Conservation (phyloP, 2,113 vertebrate genomes). For the Sclerurus mexicanus region DNA sequence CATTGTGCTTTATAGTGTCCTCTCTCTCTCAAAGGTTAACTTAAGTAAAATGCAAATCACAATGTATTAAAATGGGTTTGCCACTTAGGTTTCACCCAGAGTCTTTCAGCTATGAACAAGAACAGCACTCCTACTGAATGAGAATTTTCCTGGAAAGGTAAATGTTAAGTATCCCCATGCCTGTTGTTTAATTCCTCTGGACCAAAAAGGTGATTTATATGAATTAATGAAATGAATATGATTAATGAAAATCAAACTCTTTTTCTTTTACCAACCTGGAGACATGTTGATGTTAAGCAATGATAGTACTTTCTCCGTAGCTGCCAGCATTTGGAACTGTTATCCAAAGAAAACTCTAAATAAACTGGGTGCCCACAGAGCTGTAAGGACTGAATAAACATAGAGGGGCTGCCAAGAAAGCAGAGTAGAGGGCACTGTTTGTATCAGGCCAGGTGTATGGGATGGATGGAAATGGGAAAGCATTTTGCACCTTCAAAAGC, state of each 20-base stretch:
- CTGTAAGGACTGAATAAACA: not conserved
- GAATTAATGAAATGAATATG: not conserved
- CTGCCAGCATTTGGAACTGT: not conserved
- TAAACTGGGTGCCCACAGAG: not conserved
- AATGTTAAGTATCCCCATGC: not conserved
- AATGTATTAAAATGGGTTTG: not conserved
- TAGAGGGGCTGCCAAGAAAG: not conserved
- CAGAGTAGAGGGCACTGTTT: not conserved
- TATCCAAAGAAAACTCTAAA: not conserved
- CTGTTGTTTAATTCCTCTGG: not conserved
- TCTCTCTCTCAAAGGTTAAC: not conserved
- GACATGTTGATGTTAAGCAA: not conserved
- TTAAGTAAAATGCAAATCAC: not conserved
- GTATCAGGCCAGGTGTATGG: not conserved
- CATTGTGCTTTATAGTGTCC: not conserved
- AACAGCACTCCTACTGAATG: not conserved
- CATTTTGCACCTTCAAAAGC: not conserved
- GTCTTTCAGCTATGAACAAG: not conserved
- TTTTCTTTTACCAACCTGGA: not conserved
- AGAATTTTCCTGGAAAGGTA: not conserved
- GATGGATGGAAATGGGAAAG: not conserved
- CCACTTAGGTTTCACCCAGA: not conserved
- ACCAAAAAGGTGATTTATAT: not conserved
- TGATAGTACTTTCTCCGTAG: not conserved
- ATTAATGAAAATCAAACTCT: not conserved